These are phyloP conservation scores for Rhyacophila evoluta DNA, from an alignment of 2,888 invertebrate genomes.

Conservation along the genomic window DNA sequence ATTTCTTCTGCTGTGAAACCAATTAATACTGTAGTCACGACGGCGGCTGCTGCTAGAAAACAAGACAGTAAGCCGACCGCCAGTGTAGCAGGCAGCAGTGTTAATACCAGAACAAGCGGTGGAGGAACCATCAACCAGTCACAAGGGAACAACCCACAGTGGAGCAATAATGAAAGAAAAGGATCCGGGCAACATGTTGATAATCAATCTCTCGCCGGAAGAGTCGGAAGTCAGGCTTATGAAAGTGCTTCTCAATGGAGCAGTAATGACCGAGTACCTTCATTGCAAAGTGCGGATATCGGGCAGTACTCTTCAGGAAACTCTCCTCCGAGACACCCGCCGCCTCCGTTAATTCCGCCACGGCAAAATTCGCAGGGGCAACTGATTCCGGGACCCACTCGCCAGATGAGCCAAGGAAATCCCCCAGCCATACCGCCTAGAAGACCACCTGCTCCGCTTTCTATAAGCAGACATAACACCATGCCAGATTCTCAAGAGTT, in stretches of 20 bases:
- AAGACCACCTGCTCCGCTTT: constrained; percentile 39
- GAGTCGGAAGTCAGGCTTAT: background rate
- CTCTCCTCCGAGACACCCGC: constrained; percentile 51
- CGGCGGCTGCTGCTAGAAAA: constrained; percentile 8
- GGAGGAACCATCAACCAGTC: constrained; percentile 23
- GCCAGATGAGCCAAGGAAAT: constrained; percentile 52
- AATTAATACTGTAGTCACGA: background rate
- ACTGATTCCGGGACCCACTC: constrained; percentile 25
- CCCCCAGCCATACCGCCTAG: constrained; percentile 53
- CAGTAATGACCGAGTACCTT: background rate
- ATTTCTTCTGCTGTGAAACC: constrained; percentile 19
- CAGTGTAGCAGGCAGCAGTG: background rate
- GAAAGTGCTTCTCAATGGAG: background rate
- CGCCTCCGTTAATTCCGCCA: constrained; percentile 52
- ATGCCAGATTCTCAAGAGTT: constrained; percentile 53
- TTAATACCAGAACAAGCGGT: constrained; percentile 7
- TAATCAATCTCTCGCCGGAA: background rate
- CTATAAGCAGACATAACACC: constrained; percentile 52
- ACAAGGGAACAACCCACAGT: background rate
- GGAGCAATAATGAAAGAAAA: background rate
- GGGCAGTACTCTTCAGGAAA: background rate
- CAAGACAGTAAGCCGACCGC: background rate
- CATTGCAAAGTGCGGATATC: background rate
- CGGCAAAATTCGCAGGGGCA: constrained; percentile 48
- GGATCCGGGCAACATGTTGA: background rate